Percentiles rank a stretch among this genome's conserved stretches.
These are phyloP conservation scores for Xenopus borealis DNA, from an alignment of 2,113 vertebrate genomes.

Conservation along the genomic window DNA sequence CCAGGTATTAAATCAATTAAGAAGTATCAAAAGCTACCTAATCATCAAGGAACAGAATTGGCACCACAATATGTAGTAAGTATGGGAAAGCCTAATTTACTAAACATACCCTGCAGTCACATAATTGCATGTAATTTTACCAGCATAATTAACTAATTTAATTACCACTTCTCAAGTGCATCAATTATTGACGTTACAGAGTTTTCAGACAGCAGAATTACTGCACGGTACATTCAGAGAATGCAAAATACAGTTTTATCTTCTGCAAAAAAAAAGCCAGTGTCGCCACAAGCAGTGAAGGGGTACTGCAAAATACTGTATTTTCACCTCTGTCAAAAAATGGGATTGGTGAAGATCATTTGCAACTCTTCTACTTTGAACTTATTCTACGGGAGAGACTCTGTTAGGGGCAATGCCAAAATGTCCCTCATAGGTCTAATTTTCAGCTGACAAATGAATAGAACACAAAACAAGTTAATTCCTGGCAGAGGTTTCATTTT, in stretches of 20 bases:
- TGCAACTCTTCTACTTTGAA: conserved; percentile 10
- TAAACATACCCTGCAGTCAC: conserved; percentile 99
- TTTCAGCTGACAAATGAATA: conserved; percentile 33
- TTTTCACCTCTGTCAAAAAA: conserved; percentile 14
- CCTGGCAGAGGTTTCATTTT: neutral
- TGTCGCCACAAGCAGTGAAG: conserved; percentile 51
- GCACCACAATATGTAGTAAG: conserved; percentile 96
- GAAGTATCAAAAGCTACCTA: conserved; percentile 96
- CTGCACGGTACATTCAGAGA: conserved; percentile 93
- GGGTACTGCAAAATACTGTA: conserved; percentile 19
- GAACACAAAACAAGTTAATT: conserved; percentile 25
- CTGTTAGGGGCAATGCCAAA: conserved; percentile 30
- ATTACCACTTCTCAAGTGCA: conserved; percentile 99
- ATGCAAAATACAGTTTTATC: conserved; percentile 85
- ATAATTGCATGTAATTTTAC: conserved; percentile 99
- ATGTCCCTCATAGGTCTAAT: conserved; percentile 34
- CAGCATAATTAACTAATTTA: conserved; percentile 99
- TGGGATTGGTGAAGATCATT: conserved; percentile 9
- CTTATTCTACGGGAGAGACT: conserved; percentile 18
- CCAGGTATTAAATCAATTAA: conserved; percentile 91
- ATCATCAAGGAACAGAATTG: conserved; percentile 99
- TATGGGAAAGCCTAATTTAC: conserved; percentile 99
- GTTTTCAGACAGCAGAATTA: conserved; percentile 98
- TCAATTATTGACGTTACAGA: conserved; percentile 99
- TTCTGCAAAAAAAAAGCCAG: conserved; percentile 64